phyloP scores from a whole-genome alignment of 1,140 invertebrate species.

The Helicoverpa armigera region DNA sequence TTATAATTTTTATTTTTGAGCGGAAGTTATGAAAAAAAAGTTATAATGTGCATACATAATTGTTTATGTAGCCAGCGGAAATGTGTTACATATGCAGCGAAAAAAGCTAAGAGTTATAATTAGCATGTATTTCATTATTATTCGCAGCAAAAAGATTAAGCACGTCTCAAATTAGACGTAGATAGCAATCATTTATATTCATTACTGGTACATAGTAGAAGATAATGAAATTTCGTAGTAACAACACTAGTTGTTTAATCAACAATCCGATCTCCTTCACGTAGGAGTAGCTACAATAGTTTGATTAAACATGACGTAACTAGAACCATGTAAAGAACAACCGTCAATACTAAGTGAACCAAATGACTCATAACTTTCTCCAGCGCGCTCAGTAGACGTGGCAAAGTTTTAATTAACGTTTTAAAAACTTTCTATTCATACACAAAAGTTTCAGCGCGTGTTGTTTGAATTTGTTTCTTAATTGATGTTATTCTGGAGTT shows the following conservation, averaged over 20 bases:
- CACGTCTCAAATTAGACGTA: constrained; percentile 1
- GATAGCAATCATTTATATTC: constrained; percentile 10
- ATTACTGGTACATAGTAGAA: background rate
- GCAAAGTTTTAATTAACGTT: constrained; percentile 71
- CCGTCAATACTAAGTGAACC: constrained; percentile 58
- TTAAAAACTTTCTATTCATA: constrained; percentile 69
- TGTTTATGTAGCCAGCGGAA: constrained; percentile 8
- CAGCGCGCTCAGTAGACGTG: constrained; percentile 57
- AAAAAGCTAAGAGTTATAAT: background rate
- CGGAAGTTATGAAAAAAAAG: constrained; percentile 9
- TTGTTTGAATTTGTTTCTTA: constrained; percentile 58
- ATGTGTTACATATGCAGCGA: background rate
- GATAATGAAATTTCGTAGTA: background rate
- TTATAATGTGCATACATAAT: background rate
- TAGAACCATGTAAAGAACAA: constrained; percentile 48
- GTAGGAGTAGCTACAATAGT: constrained; percentile 38
- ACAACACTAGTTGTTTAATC: constrained; percentile 7
- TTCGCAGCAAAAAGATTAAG: background rate
- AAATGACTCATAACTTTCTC: constrained; percentile 66
- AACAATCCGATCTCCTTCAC: constrained; percentile 1
- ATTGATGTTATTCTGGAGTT: constrained; percentile 54
- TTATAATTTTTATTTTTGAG: background rate
- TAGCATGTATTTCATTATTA: constrained; percentile 1
- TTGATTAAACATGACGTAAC: constrained; percentile 49
- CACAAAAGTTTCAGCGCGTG: constrained; percentile 54